Percentiles rank a stretch among this genome's conserved stretches.
These are phyloP conservation scores for Rhizoglyphus robini DNA, from an alignment of 1,140 invertebrate genomes.

Conservation along the genomic window DNA sequence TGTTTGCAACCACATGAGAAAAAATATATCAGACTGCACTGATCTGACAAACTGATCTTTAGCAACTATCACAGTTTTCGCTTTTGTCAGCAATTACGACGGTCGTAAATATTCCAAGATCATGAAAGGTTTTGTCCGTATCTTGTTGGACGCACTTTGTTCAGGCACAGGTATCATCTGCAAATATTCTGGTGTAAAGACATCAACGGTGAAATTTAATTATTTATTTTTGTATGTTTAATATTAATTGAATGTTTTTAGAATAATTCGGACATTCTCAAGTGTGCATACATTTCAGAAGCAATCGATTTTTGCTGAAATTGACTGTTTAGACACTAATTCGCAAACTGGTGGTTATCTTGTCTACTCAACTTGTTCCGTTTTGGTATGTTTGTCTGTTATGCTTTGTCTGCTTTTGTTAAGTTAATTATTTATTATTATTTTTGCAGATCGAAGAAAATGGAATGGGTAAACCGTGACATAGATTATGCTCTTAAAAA, in stretches of 20 bases:
- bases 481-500: slow-evolving; percentile 91
- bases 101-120: slow-evolving; percentile 63
- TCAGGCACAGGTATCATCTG: slow-evolving; percentile 90
- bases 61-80: no score
- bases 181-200: slow-evolving; percentile 95
- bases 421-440: no score
- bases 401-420: slow-evolving; percentile 95
- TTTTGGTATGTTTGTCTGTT: slow-evolving; percentile 94
- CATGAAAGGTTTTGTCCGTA: slow-evolving; percentile 86
- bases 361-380: no score
- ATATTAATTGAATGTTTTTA: no score
- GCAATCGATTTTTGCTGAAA: slow-evolving; percentile 81
- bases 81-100: slow-evolving; percentile 75
- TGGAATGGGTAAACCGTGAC: slow-evolving; percentile 89
- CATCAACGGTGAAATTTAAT: slow-evolving; percentile 43
- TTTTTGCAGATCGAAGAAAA: slow-evolving; percentile 98
- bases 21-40: no score
- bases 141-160: no score
- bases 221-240: slow-evolving; percentile 12
- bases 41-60: no score
- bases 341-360: no score
- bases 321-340: slow-evolving; percentile 88
- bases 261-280: no score
- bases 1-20: no score
- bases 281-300: no score